Evolutionary conservation across 2,113 vertebrate species (phyloP).

Genomic region (Oceanodroma tethys): DNA sequence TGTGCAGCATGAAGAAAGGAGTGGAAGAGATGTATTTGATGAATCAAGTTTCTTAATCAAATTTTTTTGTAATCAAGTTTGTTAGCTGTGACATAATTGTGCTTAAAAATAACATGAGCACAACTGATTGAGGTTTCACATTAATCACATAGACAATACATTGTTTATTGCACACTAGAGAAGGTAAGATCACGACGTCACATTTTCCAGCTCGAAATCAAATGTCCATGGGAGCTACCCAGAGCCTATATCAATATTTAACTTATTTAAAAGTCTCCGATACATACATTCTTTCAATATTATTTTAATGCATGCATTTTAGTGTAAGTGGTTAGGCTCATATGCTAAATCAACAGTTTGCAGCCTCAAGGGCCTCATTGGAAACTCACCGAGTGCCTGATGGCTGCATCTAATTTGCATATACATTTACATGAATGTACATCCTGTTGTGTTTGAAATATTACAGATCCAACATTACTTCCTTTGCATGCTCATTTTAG

Average conservation of each 20-base stretch:
- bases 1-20: neutral
- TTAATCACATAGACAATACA: neutral
- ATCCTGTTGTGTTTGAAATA: constrained; percentile 13
- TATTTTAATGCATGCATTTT: neutral
- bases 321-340: neutral
- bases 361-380: neutral
- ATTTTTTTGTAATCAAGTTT: neutral
- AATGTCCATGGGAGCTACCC: neutral
- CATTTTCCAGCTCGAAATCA: neutral
- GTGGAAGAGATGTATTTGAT: neutral
- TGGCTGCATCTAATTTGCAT: constrained; percentile 16
- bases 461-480: neutral
- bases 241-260: neutral
- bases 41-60: neutral
- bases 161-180: neutral
- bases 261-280: neutral
- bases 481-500: neutral
- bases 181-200: neutral
- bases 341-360: constrained; percentile 12
- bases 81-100: neutral
- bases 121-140: neutral
- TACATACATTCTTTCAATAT: neutral
- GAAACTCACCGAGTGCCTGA: constrained; percentile 26
- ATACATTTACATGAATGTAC: neutral
- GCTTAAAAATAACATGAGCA: neutral